phyloP scores from a whole-genome alignment of 2,797 vertebrate genomes.

The Rallus crepitans region DNA sequence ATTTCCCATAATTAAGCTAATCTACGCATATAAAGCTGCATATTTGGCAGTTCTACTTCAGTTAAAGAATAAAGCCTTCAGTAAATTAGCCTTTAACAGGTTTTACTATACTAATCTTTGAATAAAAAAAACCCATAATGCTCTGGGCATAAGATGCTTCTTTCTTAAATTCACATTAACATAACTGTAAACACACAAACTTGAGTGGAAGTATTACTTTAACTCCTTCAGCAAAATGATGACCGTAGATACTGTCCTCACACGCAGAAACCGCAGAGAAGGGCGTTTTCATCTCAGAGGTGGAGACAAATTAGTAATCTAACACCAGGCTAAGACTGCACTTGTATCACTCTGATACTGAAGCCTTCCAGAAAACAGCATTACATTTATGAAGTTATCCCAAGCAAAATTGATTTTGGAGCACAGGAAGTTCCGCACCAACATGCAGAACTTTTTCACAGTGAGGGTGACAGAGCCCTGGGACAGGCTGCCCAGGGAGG shows the following conservation, averaged over 20 bases:
- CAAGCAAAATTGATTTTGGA: not conserved
- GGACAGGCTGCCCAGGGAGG: too few relatives aligned
- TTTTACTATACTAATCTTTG: not conserved
- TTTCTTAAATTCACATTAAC: not conserved
- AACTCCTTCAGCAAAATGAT: not conserved
- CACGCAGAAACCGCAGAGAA: not conserved
- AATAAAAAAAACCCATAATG: not conserved
- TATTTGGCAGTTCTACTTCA: not conserved
- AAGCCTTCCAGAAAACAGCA: not conserved
- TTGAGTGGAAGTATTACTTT: not conserved
- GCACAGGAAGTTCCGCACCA: too few relatives aligned
- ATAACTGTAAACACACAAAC: not conserved
- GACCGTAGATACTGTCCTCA: not conserved
- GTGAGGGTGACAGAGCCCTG: too few relatives aligned
- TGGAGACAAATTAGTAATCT: not conserved
- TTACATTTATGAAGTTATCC: not conserved
- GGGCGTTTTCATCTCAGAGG: not conserved
- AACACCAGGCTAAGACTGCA: not conserved
- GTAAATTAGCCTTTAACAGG: not conserved
- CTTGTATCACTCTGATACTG: not conserved
- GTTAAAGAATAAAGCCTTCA: not conserved
- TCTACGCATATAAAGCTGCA: not conserved
- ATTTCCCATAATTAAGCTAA: conserved; percentile 23
- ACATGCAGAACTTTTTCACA: too few relatives aligned
- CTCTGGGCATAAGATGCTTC: not conserved